These are phyloP conservation scores for Ia io DNA, from an alignment of 2,113 vertebrate genomes.

Conservation along the genomic window DNA sequence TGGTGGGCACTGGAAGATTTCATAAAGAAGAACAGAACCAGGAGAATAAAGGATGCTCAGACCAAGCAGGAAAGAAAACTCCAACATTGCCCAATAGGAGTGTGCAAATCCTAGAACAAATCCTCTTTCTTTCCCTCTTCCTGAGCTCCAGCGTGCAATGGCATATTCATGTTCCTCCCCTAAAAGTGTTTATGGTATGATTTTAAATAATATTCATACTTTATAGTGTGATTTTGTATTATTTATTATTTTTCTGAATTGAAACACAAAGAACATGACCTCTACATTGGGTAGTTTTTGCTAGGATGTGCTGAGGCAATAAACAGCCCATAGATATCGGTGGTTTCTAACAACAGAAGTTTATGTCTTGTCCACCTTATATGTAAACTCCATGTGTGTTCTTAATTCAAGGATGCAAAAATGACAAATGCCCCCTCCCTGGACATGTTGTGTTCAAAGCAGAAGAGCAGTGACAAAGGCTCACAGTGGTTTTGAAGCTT, in stretches of 20 bases:
- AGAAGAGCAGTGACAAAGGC: not conserved
- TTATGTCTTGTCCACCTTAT: not conserved
- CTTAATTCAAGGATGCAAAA: not conserved
- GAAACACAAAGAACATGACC: not conserved
- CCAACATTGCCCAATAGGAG: not conserved
- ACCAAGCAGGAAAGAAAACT: not conserved
- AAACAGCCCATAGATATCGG: not conserved
- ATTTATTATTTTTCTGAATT: not conserved
- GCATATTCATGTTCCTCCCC: not conserved
- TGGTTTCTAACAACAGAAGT: not conserved
- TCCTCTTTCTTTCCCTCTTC: not conserved
- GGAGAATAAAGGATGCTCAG: not conserved
- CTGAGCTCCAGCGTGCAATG: not conserved
- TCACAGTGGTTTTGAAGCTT: not conserved
- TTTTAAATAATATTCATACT: not conserved
- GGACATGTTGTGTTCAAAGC: not conserved
- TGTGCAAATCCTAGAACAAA: not conserved
- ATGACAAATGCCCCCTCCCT: not conserved
- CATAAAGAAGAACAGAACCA: not conserved
- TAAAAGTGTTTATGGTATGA: not conserved
- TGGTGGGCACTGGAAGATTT: not conserved
- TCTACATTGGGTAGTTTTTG: not conserved
- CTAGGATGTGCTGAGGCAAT: not conserved
- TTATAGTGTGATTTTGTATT: not conserved
- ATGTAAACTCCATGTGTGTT: not conserved